Conservation (phyloP, 2,113 vertebrate genomes). For the Coracopsis vasa region DNA sequence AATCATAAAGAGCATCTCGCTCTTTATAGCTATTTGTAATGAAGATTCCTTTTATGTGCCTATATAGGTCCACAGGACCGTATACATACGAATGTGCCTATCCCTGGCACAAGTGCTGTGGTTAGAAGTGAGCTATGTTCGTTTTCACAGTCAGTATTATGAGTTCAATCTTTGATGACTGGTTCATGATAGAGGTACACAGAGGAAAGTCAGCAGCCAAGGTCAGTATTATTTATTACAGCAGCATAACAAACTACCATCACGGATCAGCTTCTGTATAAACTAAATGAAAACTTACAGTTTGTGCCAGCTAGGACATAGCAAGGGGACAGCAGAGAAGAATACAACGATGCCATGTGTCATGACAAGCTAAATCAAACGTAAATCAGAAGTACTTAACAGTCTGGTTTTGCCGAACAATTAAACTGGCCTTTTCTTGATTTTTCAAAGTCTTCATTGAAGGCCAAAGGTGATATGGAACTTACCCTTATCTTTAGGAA, state of each 20-base stretch:
- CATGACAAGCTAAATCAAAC: neutral
- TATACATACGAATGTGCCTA: neutral
- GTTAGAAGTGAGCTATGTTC: neutral
- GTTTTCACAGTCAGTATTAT: neutral
- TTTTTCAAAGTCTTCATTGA: neutral
- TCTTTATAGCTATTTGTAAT: neutral
- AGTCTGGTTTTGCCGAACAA: neutral
- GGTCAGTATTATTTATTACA: constrained; percentile 14
- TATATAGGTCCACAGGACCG: neutral
- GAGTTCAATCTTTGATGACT: neutral
- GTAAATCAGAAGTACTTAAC: neutral
- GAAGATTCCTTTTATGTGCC: neutral
- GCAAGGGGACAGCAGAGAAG: neutral
- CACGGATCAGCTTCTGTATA: neutral
- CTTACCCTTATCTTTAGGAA: neutral
- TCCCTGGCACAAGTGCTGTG: neutral
- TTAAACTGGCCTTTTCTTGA: neutral
- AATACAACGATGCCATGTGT: accelerated
- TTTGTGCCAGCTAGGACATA: neutral
- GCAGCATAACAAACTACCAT: neutral
- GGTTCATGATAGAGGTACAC: neutral
- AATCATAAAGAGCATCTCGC: neutral
- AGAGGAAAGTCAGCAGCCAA: constrained; percentile 31
- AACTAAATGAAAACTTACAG: neutral
- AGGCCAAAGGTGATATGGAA: neutral